Conservation (phyloP, 2,797 vertebrate genomes). For the Lemur catta region DNA sequence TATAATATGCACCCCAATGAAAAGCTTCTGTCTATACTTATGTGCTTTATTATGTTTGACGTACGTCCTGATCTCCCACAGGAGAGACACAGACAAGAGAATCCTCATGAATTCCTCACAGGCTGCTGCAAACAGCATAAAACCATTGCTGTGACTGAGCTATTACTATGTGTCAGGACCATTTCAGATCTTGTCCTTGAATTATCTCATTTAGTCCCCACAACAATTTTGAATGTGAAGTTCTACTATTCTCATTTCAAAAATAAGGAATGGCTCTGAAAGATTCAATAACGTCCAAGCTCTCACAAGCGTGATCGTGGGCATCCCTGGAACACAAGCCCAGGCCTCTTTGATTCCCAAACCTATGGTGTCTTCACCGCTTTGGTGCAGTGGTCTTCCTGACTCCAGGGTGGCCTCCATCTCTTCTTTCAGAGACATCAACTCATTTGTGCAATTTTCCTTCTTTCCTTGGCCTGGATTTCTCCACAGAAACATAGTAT, state of each 20-base stretch:
- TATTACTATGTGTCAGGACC: background rate
- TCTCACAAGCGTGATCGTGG: background rate
- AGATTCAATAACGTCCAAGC: background rate
- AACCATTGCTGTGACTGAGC: background rate
- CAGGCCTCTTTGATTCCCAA: background rate
- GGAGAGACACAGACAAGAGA: background rate
- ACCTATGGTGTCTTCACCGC: background rate
- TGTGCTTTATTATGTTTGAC: background rate
- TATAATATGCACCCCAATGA: fast-evolving
- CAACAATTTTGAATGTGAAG: background rate
- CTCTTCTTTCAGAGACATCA: background rate
- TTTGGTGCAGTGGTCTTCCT: background rate
- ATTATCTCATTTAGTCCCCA: background rate
- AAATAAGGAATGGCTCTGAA: background rate
- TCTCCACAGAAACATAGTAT: background rate
- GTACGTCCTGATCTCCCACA: background rate
- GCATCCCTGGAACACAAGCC: background rate
- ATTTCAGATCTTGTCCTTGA: background rate
- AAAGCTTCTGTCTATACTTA: background rate
- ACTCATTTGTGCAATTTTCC: background rate
- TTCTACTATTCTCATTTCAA: background rate
- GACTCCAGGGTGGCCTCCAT: background rate
- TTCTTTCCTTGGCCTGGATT: background rate
- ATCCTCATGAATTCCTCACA: background rate
- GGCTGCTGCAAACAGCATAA: background rate